Evolutionary conservation across 2,113 vertebrate species (phyloP), one percentile per base, ranked within the genome.

Genomic region (Lepisosteus osseus): DNA sequence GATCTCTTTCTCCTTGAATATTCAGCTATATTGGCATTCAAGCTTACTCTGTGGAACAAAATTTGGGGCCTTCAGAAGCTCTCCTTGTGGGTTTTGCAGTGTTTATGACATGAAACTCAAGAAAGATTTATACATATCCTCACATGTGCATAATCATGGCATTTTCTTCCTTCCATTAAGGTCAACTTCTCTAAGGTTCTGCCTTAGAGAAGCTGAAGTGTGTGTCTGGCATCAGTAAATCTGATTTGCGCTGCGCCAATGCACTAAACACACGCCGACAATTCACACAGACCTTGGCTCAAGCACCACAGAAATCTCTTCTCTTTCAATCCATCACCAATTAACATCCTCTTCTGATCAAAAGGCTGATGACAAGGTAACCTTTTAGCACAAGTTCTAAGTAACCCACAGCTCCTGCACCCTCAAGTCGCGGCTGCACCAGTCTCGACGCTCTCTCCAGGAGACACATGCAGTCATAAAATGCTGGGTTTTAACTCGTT

Each of bases 401-500:
- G 15, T 51, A 40, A 6, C 54, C 13, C 13, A 29, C 75, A 77
- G 69, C 72, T 69, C 47, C 47, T 5, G 47, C 9, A 9, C 5
- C 47, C 9, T 5, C 9, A 9, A 9, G 9, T 6, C 56, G 13
- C 3, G 56, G 3, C 56, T 59, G 56, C 12, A 59, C 3, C 11
- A 59, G 56, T 6, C 56, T 13, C 1, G 13, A 59, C 3, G 29
- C 29, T n/a, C n/a, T 11, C 8, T 6, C 47, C 56, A 59, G 3
- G 56, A 59, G 56, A 59, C n/a, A 8, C 13, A 66, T 66, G 68
- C 70, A 51, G 64, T 67, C 70, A 72, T 43, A 69, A 71, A 72
- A 81, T 76, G 15, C 64, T 70, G 67, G 29, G 59, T 71, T 75
- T 63, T 43, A 65, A 67, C 55, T 62, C 11, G 71, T 76, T 67